Evolutionary conservation across 2,888 invertebrate species (phyloP).

Genomic region (Antheraea assamensis): DNA sequence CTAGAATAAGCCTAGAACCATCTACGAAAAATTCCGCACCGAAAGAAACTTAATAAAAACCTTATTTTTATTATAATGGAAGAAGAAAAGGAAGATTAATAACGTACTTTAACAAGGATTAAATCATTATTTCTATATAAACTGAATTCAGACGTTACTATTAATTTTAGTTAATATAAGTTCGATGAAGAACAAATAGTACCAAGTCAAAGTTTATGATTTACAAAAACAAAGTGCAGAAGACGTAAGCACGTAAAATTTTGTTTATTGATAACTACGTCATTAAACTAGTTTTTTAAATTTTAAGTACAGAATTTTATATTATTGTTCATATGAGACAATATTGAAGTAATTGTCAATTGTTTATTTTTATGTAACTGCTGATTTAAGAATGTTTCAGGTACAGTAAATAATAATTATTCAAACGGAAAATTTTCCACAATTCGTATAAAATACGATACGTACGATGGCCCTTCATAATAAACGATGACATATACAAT

Average conservation of each 20-base stretch:
- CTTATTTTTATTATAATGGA: neutral
- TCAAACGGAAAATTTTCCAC: neutral
- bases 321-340: neutral
- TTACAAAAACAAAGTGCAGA: no score
- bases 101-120: neutral
- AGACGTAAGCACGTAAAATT: no score
- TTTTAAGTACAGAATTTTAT: neutral
- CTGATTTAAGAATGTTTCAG: neutral
- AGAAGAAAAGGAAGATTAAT: neutral
- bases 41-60: no score
- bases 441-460: slow-evolving; percentile 1
- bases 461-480: neutral
- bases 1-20: no score
- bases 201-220: no score
- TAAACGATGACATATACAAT: slow-evolving; percentile 19
- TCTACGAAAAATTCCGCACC: no score
- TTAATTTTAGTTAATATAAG: neutral
- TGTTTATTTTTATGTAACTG: neutral
- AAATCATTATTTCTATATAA: neutral
- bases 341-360: neutral
- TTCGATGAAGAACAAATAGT: neutral
- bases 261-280: neutral
- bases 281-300: neutral
- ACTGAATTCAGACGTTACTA: neutral
- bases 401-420: neutral